A percentile compares a stretch with the other conserved stretches of the same genome.
phyloP scores from a whole-genome alignment of 2,888 invertebrate species.

The Amblyjoppa proteus region DNA sequence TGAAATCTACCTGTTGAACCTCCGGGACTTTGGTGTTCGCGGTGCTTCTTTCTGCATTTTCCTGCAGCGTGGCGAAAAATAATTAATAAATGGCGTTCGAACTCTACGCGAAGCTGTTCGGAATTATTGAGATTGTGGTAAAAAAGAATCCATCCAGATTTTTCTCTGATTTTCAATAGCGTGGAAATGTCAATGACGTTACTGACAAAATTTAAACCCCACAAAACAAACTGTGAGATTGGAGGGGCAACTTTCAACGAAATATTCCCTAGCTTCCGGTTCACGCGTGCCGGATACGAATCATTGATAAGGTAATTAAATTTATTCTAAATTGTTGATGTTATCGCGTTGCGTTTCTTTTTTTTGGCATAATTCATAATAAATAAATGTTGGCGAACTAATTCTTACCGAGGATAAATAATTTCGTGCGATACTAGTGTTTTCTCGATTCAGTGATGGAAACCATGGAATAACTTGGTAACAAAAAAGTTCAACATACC shows the following conservation, averaged over 20 bases:
- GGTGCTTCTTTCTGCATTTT: constrained; percentile 70
- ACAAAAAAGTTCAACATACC: background rate
- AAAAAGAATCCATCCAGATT: background rate
- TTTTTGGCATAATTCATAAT: background rate
- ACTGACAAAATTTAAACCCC: constrained; percentile 47
- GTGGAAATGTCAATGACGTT: background rate
- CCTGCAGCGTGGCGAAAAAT: background rate
- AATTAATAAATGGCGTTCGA: background rate
- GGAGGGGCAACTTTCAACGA: background rate
- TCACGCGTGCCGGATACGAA: background rate
- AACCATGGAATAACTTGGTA: background rate
- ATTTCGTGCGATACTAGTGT: background rate
- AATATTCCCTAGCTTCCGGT: background rate
- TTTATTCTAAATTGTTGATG: background rate
- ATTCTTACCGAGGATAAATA: background rate
- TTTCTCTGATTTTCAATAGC: background rate
- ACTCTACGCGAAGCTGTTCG: background rate
- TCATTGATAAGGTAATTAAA: background rate
- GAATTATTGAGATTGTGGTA: background rate
- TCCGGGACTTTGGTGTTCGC: constrained; percentile 60
- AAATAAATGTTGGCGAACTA: background rate
- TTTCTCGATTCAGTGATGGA: background rate
- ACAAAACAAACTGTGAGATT: background rate
- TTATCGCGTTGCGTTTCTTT: background rate
- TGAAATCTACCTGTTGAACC: constrained; percentile 61